Conservation (phyloP, 2,113 vertebrate species). For the Pseudopodoces humilis region DNA sequence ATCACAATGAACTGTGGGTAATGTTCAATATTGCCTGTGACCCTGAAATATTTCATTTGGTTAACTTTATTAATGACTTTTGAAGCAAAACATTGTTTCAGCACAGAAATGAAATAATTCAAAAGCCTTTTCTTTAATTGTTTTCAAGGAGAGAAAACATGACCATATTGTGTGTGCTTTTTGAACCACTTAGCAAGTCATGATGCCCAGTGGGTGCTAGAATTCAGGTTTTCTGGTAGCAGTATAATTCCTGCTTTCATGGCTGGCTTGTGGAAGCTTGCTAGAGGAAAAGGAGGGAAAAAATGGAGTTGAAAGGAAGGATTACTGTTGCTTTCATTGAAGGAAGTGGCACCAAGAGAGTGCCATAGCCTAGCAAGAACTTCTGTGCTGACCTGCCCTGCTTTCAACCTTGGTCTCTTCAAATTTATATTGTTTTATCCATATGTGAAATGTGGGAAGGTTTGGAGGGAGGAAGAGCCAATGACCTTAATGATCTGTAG, state of each 20-base stretch:
- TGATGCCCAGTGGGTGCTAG: neutral
- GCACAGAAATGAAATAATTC: neutral
- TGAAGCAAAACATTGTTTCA: neutral
- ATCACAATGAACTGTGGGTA: neutral
- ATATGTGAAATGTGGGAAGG: neutral
- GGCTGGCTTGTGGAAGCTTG: neutral
- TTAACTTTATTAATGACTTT: neutral
- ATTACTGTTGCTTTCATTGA: accelerated
- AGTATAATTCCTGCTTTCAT: neutral
- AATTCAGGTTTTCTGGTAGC: neutral
- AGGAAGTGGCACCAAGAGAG: neutral
- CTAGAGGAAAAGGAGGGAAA: too few relatives aligned
- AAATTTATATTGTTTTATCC: neutral
- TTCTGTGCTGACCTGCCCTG: neutral
- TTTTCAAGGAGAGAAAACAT: neutral
- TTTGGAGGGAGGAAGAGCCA: neutral
- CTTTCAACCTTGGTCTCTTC: neutral
- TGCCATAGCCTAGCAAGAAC: neutral
- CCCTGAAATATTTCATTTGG: neutral
- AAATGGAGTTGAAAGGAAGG: neutral
- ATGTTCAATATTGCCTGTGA: neutral
- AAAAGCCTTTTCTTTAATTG: neutral
- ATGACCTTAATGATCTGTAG: neutral
- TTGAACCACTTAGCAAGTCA: neutral
- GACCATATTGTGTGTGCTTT: accelerated